Conservation (phyloP, 2,888 invertebrate species). For the Amphimallon solstitiale region DNA sequence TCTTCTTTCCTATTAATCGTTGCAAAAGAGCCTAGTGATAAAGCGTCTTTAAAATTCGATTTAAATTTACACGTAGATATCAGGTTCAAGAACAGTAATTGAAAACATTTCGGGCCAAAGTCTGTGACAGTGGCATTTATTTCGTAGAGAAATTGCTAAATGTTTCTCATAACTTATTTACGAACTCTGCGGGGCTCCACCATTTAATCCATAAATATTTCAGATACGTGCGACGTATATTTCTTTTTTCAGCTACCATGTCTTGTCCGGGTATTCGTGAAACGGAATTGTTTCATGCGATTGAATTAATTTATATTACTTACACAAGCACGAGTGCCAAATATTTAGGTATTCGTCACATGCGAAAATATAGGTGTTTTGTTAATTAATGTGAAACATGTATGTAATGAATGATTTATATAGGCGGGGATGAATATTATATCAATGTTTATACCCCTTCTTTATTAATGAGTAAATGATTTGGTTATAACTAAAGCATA, state of each 20-base stretch:
- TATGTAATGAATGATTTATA: no score
- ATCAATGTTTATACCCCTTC: no score
- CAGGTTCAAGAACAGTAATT: conserved; percentile 9
- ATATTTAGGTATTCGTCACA: no score
- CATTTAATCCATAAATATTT: conserved; percentile 22
- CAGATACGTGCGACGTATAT: neutral
- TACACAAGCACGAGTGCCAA: no score
- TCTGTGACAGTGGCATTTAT: conserved; percentile 17
- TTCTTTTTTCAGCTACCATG: neutral
- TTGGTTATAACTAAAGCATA: no score
- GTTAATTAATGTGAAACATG: no score
- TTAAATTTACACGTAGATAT: conserved; percentile 14
- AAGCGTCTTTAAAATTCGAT: conserved; percentile 18
- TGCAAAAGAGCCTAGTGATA: conserved; percentile 2
- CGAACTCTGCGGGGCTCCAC: neutral
- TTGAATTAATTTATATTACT: no score
- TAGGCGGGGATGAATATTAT: no score
- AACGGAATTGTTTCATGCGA: no score
- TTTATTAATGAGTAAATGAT: no score
- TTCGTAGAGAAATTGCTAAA: conserved; percentile 16
- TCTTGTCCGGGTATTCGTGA: neutral
- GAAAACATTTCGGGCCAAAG: conserved; percentile 5
- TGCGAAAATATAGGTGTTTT: no score
- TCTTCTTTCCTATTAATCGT: conserved; percentile 1
- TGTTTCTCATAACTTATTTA: conserved; percentile 19